Evolutionary conservation across 2,888 invertebrate genomes (phyloP).

Genomic region (Nemotelus nigrinus): DNA sequence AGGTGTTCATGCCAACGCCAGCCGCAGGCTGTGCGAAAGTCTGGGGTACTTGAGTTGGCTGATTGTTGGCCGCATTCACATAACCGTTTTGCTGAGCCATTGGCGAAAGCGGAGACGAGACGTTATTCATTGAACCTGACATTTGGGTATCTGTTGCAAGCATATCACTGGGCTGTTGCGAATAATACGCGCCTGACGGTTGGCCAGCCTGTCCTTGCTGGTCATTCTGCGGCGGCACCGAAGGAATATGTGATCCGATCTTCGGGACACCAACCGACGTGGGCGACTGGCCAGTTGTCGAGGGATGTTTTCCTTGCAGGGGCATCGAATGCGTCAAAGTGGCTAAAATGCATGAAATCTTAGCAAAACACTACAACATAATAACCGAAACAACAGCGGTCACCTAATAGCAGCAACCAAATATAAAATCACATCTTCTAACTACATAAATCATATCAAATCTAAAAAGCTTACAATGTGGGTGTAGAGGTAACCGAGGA

Average conservation of each 20-base stretch:
- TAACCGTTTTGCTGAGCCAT: slow-evolving; percentile 65
- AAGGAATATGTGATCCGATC: slow-evolving; percentile 46
- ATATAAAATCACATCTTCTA: slow-evolving; percentile 26
- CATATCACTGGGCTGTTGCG: slow-evolving; percentile 55
- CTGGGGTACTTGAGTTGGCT: slow-evolving; percentile 64
- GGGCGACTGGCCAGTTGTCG: slow-evolving; percentile 47
- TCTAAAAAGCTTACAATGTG: slow-evolving; percentile 61
- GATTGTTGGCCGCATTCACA: slow-evolving; percentile 56
- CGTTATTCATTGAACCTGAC: slow-evolving; percentile 54
- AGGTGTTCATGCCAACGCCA: slow-evolving; percentile 83
- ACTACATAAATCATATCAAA: slow-evolving; percentile 8
- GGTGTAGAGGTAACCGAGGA: slow-evolving; percentile 60
- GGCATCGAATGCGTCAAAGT: slow-evolving; percentile 62
- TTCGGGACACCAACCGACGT: slow-evolving; percentile 49
- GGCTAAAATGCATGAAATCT: slow-evolving; percentile 55
- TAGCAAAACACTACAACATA: not conserved
- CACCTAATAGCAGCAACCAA: slow-evolving; percentile 33
- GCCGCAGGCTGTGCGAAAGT: slow-evolving; percentile 61
- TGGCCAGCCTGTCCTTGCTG: slow-evolving; percentile 57
- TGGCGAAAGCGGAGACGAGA: slow-evolving; percentile 57
- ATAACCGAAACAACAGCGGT: not conserved
- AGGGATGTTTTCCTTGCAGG: slow-evolving; percentile 60
- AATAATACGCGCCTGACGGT: slow-evolving; percentile 50
- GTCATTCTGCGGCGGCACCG: slow-evolving; percentile 49
- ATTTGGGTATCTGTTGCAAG: slow-evolving; percentile 59